Conservation (phyloP, 1,140 invertebrate genomes). For the Atta cephalotes region DNA sequence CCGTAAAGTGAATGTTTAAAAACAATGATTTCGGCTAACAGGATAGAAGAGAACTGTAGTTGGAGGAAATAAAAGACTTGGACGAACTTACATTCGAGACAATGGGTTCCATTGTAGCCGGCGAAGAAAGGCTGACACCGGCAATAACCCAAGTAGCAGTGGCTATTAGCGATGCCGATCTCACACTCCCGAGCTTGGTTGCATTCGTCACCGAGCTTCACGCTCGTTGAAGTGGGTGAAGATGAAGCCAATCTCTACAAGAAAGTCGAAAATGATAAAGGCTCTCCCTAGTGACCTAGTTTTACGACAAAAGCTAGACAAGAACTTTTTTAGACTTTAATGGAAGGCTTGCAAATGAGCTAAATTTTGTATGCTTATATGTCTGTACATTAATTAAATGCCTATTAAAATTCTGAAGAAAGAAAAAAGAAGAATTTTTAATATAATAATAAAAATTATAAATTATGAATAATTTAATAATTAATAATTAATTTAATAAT, state of each 20-base stretch:
- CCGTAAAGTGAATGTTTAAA: not conserved
- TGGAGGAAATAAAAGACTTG: slow-evolving; percentile 20
- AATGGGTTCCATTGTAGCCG: slow-evolving; percentile 88
- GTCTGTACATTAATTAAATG: not conserved
- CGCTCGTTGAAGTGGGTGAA: slow-evolving; percentile 62
- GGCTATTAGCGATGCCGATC: slow-evolving; percentile 85
- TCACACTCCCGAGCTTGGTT: slow-evolving; percentile 87
- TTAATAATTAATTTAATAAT: not conserved
- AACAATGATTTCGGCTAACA: slow-evolving; percentile 25
- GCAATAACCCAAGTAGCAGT: slow-evolving; percentile 88
- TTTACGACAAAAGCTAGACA: not conserved
- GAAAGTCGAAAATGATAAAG: slow-evolving; percentile 38
- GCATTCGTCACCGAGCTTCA: slow-evolving; percentile 82
- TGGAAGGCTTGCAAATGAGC: not conserved
- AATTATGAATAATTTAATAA: not conserved
- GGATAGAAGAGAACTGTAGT: not conserved
- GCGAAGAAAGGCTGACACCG: slow-evolving; percentile 90
- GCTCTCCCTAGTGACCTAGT: not conserved
- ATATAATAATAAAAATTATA: not conserved
- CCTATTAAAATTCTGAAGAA: too few relatives aligned
- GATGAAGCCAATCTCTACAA: slow-evolving; percentile 65
- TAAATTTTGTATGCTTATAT: not conserved
- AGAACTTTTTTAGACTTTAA: not conserved
- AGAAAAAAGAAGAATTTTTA: not conserved
- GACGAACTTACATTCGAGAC: slow-evolving; percentile 89